Evolutionary conservation across 2,888 invertebrate species (phyloP), one percentile per base, ranked within the genome.

Genomic region (Campoplex capitator): DNA sequence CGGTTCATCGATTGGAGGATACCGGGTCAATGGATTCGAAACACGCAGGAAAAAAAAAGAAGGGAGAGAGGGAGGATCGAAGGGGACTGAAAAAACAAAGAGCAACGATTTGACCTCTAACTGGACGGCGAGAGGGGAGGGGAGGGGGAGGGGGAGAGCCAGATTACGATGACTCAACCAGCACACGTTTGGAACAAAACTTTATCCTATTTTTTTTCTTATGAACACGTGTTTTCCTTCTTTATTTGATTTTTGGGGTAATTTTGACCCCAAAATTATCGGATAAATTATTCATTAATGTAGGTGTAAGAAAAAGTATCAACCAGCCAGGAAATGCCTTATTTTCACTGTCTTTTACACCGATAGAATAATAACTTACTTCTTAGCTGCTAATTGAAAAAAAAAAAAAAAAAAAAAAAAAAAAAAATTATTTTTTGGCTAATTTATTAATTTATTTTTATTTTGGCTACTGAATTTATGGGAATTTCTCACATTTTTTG

Each of bases 61-160:
- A 6, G 38, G 38, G 32, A 16, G 45, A 3, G 45, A 13, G 45
- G 11, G 45, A 45, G 11, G 11, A 13, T 45, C 28, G 48, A 71
- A 3, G 13, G 13, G 32, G 16, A 71, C n/a, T 18, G 38, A 45
- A 35, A 45, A 42, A 32, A 75, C 13, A 68, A 23, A 35, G 8
- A 76, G 0, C 42, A 23, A 67, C n/a, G 8, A 79, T 65, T 77
- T 68, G 67, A 79, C 56, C 70, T 58, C 54, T 58, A 45, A 45
- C 58, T 11, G 3, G 28, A 68, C n/a, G 32, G 0, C 23, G 23
- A 23, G 23, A 23, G 23, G 23, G 23, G 23, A 23, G 23, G 0
- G 23, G 23, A 0, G 23, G 23, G 23, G 0, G 23, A 0, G 23
- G 23, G 23, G 23, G 23, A 23, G 38, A 23, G 13, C 11, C 32